phyloP scores from a whole-genome alignment of 2,888 invertebrate species.

The Drosophila rubida region DNA sequence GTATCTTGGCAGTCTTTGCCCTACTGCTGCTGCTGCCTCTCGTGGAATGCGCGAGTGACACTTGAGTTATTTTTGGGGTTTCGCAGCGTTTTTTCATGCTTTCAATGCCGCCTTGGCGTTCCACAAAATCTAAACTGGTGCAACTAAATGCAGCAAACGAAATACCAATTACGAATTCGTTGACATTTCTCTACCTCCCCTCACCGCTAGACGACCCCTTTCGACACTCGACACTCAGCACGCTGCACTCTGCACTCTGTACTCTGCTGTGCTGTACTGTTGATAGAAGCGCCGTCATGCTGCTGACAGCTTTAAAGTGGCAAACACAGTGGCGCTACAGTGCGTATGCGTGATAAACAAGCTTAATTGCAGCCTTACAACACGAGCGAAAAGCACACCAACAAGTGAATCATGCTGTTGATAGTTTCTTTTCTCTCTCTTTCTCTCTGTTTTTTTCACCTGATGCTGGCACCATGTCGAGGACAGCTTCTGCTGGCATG shows the following conservation, averaged over 20 bases:
- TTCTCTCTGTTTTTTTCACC: conserved; percentile 41
- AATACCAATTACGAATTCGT: conserved; percentile 72
- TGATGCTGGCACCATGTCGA: conserved; percentile 56
- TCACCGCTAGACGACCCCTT: neutral
- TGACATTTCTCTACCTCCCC: conserved; percentile 42
- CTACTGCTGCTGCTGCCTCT: conserved; percentile 27
- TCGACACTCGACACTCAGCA: neutral
- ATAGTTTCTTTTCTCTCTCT: neutral
- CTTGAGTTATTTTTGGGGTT: conserved; percentile 72
- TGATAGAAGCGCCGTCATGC: neutral
- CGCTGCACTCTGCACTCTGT: neutral
- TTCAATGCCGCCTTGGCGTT: conserved; percentile 8
- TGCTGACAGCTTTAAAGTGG: conserved; percentile 34
- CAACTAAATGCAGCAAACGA: conserved; percentile 67
- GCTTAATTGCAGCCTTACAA: conserved; percentile 61
- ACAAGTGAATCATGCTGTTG: neutral
- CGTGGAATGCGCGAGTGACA: conserved; percentile 51
- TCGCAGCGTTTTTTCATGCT: conserved; percentile 6
- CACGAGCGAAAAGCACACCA: conserved; percentile 8
- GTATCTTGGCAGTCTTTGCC: neutral
- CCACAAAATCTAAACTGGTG: conserved; percentile 49
- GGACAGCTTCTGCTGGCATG: conserved; percentile 45
- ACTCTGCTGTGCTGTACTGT: neutral
- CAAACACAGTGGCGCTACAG: conserved; percentile 41
- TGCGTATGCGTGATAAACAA: conserved; percentile 77